These are phyloP conservation scores for Tillus elongatus DNA, from an alignment of 2,888 invertebrate genomes.

Conservation along the genomic window DNA sequence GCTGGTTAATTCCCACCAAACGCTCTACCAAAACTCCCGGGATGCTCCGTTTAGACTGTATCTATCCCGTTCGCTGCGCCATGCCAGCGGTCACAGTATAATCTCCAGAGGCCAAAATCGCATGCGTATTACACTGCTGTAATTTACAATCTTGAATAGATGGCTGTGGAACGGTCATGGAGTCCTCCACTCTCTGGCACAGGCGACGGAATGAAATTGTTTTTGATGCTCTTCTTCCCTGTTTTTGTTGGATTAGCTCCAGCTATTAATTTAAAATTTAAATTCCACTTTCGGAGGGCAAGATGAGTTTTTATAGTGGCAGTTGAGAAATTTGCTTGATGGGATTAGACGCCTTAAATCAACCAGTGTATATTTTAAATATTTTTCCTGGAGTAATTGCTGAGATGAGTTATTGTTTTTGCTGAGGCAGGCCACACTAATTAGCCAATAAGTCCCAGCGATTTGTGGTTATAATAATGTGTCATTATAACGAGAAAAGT, in stretches of 20 bases:
- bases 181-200: conserved; percentile 31
- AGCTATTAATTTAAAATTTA: conserved; percentile 3
- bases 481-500: too few relatives aligned
- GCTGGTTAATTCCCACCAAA: conserved; percentile 56
- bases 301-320: background rate
- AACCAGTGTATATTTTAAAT: too few relatives aligned
- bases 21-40: conserved; percentile 48
- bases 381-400: too few relatives aligned
- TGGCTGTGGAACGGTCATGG: conserved; percentile 33
- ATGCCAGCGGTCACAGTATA: conserved; percentile 22
- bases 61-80: conserved; percentile 8
- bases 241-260: conserved; percentile 24
- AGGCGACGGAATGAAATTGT: conserved; percentile 31
- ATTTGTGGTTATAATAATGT: too few relatives aligned
- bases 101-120: conserved; percentile 27
- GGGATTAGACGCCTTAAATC: too few relatives aligned
- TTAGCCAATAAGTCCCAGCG: too few relatives aligned
- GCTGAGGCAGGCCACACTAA: too few relatives aligned
- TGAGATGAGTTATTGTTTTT: too few relatives aligned
- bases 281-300: background rate
- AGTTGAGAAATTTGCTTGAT: background rate
- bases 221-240: conserved; percentile 35
- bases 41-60: conserved; percentile 36
- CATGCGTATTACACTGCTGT: conserved; percentile 34
- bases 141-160: conserved; percentile 38